A percentile compares a stretch with the other conserved stretches of the same genome.
phyloP scores from a whole-genome alignment of 2,888 invertebrate species.

The Andrena trimmerana region DNA sequence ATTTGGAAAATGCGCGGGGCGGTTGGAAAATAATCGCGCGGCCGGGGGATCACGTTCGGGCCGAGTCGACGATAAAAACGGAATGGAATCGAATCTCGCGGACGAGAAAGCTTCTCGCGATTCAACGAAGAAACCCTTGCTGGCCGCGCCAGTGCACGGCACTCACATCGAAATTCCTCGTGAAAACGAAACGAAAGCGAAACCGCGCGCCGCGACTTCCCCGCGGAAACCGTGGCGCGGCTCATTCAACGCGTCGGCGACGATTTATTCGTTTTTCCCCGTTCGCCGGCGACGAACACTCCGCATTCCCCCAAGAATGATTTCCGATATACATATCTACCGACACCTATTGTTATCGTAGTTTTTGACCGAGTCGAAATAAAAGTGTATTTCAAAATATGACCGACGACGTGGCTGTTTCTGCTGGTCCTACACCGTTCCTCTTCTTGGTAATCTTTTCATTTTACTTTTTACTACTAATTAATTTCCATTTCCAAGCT shows the following conservation, averaged over 20 bases:
- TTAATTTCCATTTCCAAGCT: not conserved
- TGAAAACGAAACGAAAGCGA: conserved; percentile 28
- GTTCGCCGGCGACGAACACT: conserved; percentile 60
- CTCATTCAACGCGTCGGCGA: conserved; percentile 47
- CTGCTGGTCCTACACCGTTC: conserved; percentile 18
- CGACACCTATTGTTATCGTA: conserved; percentile 83
- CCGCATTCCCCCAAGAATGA: conserved; percentile 67
- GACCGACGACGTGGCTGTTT: conserved; percentile 28
- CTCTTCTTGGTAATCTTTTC: not conserved
- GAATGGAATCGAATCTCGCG: conserved; percentile 50
- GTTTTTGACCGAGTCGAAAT: conserved; percentile 84
- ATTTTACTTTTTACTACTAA: not conserved
- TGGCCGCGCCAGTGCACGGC: conserved; percentile 40
- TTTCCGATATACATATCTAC: conserved; percentile 84
- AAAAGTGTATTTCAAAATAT: conserved; percentile 84
- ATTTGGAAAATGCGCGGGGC: not conserved
- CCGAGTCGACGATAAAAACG: conserved; percentile 50
- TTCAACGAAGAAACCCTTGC: conserved; percentile 43
- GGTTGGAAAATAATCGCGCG: conserved; percentile 5
- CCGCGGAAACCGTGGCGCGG: conserved; percentile 31
- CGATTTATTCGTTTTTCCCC: conserved; percentile 60
- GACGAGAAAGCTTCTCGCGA: conserved; percentile 44
- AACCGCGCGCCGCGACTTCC: conserved; percentile 5
- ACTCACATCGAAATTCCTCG: conserved; percentile 70
- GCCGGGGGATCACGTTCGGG: conserved; percentile 51